These are phyloP conservation scores for Aurelia aurita DNA, from an alignment of 30 jellyfish, hydroid and myxozoan species.

Conservation along the genomic window DNA sequence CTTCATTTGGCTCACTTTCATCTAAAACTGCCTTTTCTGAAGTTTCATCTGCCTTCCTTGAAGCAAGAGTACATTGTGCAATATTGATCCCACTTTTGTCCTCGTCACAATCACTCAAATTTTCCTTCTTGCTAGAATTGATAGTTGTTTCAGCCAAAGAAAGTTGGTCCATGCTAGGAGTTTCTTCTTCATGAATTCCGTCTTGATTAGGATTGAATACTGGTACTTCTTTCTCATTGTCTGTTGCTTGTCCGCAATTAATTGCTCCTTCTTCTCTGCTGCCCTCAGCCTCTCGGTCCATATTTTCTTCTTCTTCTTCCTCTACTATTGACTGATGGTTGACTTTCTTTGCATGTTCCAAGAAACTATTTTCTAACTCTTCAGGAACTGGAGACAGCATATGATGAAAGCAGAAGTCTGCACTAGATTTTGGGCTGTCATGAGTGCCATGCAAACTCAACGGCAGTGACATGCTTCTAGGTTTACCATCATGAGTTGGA, in stretches of 20 bases:
- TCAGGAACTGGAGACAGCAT: conserved; percentile 77
- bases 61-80: not conserved
- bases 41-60: not conserved
- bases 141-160: not conserved
- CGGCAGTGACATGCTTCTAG: conserved; percentile 44
- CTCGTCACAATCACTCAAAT: not conserved
- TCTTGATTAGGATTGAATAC: no score
- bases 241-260: no score
- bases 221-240: no score
- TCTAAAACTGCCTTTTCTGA: not conserved
- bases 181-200: not conserved
- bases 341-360: conserved; percentile 59
- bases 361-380: conserved; percentile 51
- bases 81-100: not conserved
- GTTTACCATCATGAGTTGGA: conserved; percentile 25
- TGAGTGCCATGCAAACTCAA: conserved; percentile 39
- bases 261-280: not conserved
- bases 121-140: not conserved
- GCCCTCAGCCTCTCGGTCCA: not conserved
- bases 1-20: not conserved
- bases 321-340: conserved; percentile 3
- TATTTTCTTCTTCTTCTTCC: conserved; percentile 31
- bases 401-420: conserved; percentile 62
- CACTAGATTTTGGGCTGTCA: conserved; percentile 48
- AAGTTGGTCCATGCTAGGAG: no score